Percentiles rank a stretch among this genome's conserved stretches.
Evolutionary conservation across 2,888 invertebrate genomes (phyloP).

Genomic region (Nowickia ferox): DNA sequence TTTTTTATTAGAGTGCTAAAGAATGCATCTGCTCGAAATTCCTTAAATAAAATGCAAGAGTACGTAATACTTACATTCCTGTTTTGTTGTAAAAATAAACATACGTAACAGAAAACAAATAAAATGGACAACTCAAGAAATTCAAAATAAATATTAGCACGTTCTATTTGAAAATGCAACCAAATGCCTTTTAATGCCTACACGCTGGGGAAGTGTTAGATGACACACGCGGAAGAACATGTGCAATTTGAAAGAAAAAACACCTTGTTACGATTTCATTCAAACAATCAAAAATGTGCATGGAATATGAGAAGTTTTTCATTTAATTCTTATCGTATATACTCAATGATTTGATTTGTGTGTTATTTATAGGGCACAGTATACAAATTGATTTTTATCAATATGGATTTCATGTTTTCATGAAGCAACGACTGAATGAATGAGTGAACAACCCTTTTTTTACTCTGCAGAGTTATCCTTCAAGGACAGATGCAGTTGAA

Average conservation of each 20-base stretch:
- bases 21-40: constrained; percentile 66
- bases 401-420: constrained; percentile 42
- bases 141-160: constrained; percentile 70
- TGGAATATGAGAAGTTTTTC: constrained; percentile 60
- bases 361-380: constrained; percentile 5
- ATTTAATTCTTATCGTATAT: constrained; percentile 20
- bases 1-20: constrained; percentile 11
- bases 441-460: constrained; percentile 1
- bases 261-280: constrained; percentile 57
- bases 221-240: constrained; percentile 72
- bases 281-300: constrained; percentile 46
- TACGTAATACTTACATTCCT: constrained; percentile 58
- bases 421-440: background rate
- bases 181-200: constrained; percentile 37
- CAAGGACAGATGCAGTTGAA: constrained; percentile 58
- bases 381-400: constrained; percentile 69
- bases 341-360: constrained; percentile 37
- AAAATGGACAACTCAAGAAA: constrained; percentile 43
- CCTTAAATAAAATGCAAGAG: constrained; percentile 18
- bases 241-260: constrained; percentile 62
- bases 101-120: constrained; percentile 5
- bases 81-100: constrained; percentile 55
- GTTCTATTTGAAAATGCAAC: constrained; percentile 59
- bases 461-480: background rate
- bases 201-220: constrained; percentile 56